Evolutionary conservation across 2,113 vertebrate species (phyloP).

Genomic region (Hypocryptadius cinnamomeus): DNA sequence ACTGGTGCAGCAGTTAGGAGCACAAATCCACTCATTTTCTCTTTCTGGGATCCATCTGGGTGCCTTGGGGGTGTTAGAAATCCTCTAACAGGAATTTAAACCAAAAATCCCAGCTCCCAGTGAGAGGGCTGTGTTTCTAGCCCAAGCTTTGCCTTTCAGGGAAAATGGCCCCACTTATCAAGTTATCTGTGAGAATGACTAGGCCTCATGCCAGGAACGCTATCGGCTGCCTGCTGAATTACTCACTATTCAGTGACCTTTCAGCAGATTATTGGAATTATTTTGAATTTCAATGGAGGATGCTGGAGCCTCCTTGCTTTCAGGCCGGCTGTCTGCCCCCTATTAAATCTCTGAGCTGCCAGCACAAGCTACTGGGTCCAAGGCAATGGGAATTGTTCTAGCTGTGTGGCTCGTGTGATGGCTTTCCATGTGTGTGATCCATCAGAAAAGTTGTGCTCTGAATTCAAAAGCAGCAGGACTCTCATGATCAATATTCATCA

Average conservation of each 20-base stretch:
- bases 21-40: not conserved
- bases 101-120: not conserved
- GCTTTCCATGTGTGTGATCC: not conserved
- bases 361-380: not conserved
- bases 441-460: not conserved
- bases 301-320: not conserved
- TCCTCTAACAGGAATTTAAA: not conserved
- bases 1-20: not conserved
- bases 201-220: not conserved
- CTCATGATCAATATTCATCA: not conserved
- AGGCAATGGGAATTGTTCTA: not conserved
- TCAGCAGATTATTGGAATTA: slow-evolving; percentile 20
- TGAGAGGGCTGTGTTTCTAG: not conserved
- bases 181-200: not conserved
- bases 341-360: not conserved
- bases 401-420: not conserved
- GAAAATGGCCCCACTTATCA: slow-evolving; percentile 29
- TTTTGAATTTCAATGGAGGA: not conserved
- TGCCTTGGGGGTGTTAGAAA: slow-evolving; percentile 22
- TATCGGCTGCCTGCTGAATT: not conserved
- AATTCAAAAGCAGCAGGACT: not conserved
- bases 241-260: slow-evolving; percentile 6
- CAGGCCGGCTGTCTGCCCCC: not conserved
- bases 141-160: slow-evolving; percentile 14
- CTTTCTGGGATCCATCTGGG: slow-evolving; percentile 43